phyloP scores from a whole-genome alignment of 2,113 vertebrate species.

The Calonectris borealis region DNA sequence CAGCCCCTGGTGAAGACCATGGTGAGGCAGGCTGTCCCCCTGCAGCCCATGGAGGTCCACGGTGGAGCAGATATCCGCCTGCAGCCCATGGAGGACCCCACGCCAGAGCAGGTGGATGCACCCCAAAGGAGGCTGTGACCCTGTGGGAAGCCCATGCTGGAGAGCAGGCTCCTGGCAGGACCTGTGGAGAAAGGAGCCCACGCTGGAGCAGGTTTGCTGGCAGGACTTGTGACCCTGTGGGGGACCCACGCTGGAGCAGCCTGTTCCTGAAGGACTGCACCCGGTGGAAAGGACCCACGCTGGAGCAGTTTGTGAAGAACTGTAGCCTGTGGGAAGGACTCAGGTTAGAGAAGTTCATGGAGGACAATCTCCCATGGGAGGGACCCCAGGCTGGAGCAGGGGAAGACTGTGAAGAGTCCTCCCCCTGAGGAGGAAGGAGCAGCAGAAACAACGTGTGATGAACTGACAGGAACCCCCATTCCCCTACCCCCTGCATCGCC shows the following conservation, averaged over 20 bases:
- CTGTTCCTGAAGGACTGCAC: not conserved
- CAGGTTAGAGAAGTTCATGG: not conserved
- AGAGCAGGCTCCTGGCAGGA: not conserved
- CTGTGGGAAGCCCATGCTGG: fast-evolving
- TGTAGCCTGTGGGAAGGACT: not conserved
- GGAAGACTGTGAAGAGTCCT: not conserved
- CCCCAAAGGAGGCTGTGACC: not conserved
- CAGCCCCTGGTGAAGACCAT: not conserved
- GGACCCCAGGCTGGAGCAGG: not conserved
- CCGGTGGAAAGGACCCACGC: not conserved
- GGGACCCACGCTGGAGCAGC: not conserved
- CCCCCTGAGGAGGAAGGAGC: not conserved
- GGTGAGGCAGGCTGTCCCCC: not conserved
- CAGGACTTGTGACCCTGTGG: not conserved
- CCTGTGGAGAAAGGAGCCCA: not conserved
- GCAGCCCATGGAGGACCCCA: not conserved
- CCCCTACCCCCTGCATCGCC: not conserved
- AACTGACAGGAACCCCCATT: not conserved
- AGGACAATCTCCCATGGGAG: not conserved
- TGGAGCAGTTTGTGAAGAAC: not conserved
- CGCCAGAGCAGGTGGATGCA: not conserved
- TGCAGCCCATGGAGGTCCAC: not conserved
- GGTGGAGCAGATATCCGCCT: too few species aligned
- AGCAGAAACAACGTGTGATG: not conserved
- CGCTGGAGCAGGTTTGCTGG: not conserved